Conservation (phyloP, 1,140 invertebrate genomes). For the Homarus americanus region DNA sequence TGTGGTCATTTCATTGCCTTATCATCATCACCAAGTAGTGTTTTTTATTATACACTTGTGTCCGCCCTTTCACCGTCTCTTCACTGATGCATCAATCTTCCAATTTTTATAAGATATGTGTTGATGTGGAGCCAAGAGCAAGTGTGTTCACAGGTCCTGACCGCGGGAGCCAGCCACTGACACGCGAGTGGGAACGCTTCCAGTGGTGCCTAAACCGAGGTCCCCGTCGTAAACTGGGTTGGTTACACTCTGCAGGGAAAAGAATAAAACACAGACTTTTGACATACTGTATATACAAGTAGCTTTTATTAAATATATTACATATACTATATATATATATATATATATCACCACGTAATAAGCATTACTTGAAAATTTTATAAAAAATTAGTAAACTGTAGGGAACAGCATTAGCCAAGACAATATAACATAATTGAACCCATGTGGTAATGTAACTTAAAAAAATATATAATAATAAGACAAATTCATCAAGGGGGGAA, state of each 20-base stretch:
- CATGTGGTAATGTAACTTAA: neutral
- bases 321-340: neutral
- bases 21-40: neutral
- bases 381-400: neutral
- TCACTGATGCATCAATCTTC: neutral
- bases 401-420: neutral
- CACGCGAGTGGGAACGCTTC: slow-evolving; percentile 51
- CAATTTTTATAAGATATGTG: neutral
- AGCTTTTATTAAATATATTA: neutral
- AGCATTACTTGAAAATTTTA: neutral
- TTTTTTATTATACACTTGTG: neutral
- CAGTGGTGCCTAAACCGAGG: slow-evolving; percentile 35
- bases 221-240: slow-evolving; percentile 63
- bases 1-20: neutral
- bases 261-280: neutral
- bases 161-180: slow-evolving; percentile 53
- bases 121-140: neutral
- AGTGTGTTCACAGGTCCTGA: slow-evolving; percentile 9
- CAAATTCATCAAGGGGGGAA: too few relatives aligned
- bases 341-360: neutral
- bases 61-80: neutral
- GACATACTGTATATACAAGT: neutral
- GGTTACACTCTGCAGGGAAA: slow-evolving; percentile 50
- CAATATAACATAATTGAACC: neutral
- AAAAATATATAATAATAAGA: too few relatives aligned